Base-by-base conservation (phyloP, 1,140 invertebrate genomes). In the Araneus ventricosus region DNA sequence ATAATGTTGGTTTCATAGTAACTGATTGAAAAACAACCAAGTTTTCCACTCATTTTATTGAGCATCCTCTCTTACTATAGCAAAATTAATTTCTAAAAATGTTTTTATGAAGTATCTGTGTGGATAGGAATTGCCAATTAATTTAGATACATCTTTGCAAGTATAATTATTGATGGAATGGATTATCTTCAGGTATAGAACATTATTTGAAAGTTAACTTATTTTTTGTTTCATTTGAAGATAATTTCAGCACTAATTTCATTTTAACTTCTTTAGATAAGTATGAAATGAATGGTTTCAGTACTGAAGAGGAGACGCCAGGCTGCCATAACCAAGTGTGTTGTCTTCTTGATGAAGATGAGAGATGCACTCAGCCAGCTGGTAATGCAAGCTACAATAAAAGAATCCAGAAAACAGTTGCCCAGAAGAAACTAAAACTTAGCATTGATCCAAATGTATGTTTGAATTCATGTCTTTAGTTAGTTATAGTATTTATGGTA, bases 351-450 rank as follows among this genome's bases (percentile, higher is more conserved):
- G 98, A 99, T 96, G 98, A 98, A 95, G 97, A 97, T 93, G 97
- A 97, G 90, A 96, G 98, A 90, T 99, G 99, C 96, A 96, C 96
- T 93, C 96, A 98, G 94, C 96, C 97, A 80, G 98, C 99, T 94
- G 98, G 99, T 85, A 99, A 99, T 96, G 99, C 99, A 93, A 98
- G 98, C 67, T 99, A 99, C 95, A 99, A 98, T 95, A 99, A 99
- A 95, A 96, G 98, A 94, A 98, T 99, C 94, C 98, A 99, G 95
- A 99, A 99, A 95, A 99, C 98, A 92, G 98, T 99, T n/a, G 97
- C 97, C 86, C 98, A 99, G 95, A 97, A 98, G 94, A 97, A 98
- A 95, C 97, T 99, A 1, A 98, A 98, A 95, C 97, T 99, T 22
- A 97, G 97, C 95, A 97, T 98, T 93, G 98, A 99, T 96, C 96